Conservation (phyloP, 2,113 vertebrate genomes). For the Hylia prasina region DNA sequence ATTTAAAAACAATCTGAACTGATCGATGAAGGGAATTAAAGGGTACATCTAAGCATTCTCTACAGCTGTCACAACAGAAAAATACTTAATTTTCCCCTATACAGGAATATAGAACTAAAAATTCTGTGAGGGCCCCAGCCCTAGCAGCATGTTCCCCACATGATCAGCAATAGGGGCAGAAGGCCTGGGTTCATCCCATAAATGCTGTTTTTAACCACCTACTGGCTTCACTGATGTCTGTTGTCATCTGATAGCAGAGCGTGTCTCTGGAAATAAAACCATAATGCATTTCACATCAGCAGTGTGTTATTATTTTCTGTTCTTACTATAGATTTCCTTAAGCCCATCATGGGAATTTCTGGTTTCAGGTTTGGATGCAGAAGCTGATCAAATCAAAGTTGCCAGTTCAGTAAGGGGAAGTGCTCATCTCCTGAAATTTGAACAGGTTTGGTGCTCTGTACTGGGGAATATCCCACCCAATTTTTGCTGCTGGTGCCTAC, state of each 20-base stretch:
- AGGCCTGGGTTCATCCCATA: not conserved
- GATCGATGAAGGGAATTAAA: slow-evolving; percentile 31
- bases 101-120: not conserved
- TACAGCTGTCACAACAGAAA: not conserved
- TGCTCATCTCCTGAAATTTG: not conserved
- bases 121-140: not conserved
- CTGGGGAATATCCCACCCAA: not conserved
- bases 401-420: accelerated
- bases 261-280: not conserved
- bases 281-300: not conserved
- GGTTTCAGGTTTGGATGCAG: not conserved
- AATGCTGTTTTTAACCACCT: not conserved
- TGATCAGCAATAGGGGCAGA: not conserved
- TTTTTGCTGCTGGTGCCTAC: not conserved
- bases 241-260: not conserved
- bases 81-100: not conserved
- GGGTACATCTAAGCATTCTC: not conserved
- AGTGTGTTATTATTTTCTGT: not conserved
- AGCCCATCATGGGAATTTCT: not conserved
- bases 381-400: not conserved
- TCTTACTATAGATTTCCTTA: not conserved
- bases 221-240: not conserved
- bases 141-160: not conserved
- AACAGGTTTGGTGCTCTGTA: not conserved
- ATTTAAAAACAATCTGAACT: slow-evolving; percentile 43